Evolutionary conservation across 1,140 invertebrate genomes (phyloP), one percentile per base, ranked within the genome.

Genomic region (Apis dorsata): DNA sequence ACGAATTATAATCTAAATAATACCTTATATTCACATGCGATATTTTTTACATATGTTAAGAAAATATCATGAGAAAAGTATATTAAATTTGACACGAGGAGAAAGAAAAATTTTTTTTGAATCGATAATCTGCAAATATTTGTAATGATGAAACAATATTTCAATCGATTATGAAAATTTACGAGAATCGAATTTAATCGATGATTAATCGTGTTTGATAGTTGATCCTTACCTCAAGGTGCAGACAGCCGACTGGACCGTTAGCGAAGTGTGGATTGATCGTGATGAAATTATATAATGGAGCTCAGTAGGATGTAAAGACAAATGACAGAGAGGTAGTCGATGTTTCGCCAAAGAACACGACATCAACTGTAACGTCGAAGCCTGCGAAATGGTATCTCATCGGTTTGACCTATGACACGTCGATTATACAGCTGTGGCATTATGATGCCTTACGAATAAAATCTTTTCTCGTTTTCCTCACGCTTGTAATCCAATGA

Each of bases 391-490:
- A 84, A 85, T 85, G 84, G 78, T 93, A 93, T 93, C 93, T 91
- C 91, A 92, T 93, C 90, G 80, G 84, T 68, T 90, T 92, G 92
- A 93, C 93, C 93, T 93, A 90, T 93, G 92, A 91, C 91, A 92
- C 84, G 73, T 87, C 87, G 90, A 90, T 89, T 89, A 87, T 84
- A 79, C 78, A 70, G 55, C n/a, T 63, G 49, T 70, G 62, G 60
- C 82, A 63, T 59, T 63, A 82, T 80, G 65, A 83, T 85, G 73
- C 59, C 65, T 87, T 24, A 72, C 60, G 11, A 79, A 73, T 55
- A 28, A 73, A 68, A 77, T 28, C 51, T 78, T 79, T 75, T 72
- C 55, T 70, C 66, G 59, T 62, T 68, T 79, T 13, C 34, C 63
- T 62, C 59, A 17, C 72, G 19, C 68, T 83, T 28, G 21, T 77